Evolutionary conservation across 2,113 vertebrate genomes (phyloP).

Genomic region (Microtus oregoni): DNA sequence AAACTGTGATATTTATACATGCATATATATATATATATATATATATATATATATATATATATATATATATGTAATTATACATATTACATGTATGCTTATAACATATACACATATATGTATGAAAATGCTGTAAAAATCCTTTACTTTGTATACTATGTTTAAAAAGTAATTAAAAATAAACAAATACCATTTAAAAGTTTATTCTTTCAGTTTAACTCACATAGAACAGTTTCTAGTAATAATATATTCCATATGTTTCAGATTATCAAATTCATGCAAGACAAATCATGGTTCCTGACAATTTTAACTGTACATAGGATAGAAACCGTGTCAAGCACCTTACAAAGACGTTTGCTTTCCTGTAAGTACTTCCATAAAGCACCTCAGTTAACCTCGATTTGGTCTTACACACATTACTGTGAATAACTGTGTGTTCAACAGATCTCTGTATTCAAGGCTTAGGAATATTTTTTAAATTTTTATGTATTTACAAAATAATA

Average conservation of each 20-base stretch:
- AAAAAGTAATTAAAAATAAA: neutral
- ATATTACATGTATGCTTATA: neutral
- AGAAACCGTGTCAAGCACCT: neutral
- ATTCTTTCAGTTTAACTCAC: neutral
- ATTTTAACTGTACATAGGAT: neutral
- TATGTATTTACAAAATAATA: neutral
- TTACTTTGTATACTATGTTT: neutral
- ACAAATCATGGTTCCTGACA: neutral
- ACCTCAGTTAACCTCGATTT: neutral
- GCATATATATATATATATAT: neutral
- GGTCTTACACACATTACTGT: neutral
- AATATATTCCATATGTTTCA: neutral
- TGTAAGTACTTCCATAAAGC: neutral
- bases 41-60: no score
- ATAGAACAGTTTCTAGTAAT: neutral
- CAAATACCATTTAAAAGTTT: neutral
- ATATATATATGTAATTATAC: neutral
- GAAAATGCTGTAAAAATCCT: neutral
- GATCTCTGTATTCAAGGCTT: neutral
- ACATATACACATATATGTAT: neutral
- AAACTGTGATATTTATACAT: neutral
- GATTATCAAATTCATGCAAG: neutral
- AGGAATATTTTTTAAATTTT: neutral
- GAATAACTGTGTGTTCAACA: neutral
- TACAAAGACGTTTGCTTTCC: neutral